Conservation (phyloP, 1,140 invertebrate species). For the Vollenhovia emeryi region DNA sequence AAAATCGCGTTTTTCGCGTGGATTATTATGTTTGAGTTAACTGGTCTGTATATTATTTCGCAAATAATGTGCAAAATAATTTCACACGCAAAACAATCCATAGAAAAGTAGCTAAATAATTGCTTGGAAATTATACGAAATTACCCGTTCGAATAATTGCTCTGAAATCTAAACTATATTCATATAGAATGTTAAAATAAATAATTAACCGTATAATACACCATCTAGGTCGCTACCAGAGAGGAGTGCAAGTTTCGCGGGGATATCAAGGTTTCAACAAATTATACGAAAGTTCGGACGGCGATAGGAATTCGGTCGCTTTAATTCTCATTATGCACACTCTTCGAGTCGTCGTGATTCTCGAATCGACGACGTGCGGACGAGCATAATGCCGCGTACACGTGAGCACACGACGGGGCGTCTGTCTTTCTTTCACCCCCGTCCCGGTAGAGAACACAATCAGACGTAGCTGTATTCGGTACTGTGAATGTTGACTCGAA, state of each 20-base stretch:
- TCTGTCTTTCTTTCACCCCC: conserved; percentile 70
- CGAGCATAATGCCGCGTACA: conserved; percentile 69
- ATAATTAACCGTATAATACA: not conserved
- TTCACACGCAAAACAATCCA: not conserved
- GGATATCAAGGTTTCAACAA: not conserved
- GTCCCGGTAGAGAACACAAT: conserved; percentile 73
- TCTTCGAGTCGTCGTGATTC: conserved; percentile 25
- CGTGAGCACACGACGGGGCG: conserved; percentile 43
- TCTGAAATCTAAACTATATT: not conserved
- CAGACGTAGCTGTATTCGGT: conserved; percentile 79
- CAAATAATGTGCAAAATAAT: conserved; percentile 8
- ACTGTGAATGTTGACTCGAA: conserved; percentile 84
- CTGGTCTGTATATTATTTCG: not conserved
- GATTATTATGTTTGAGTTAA: not conserved
- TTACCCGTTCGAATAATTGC: not conserved
- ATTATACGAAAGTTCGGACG: not conserved
- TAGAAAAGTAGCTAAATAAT: not conserved
- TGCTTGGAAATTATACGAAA: not conserved
- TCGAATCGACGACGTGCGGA: conserved; percentile 67
- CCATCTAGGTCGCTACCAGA: not conserved
- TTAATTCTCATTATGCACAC: conserved; percentile 34
- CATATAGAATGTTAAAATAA: conserved; percentile 1
- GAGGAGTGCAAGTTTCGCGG: not conserved
- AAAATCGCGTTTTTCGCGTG: not conserved
- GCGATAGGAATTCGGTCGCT: not conserved